Evolutionary conservation across 2,797 vertebrate genomes (phyloP).

Genomic region (Parauchenoglanis ngamensis): DNA sequence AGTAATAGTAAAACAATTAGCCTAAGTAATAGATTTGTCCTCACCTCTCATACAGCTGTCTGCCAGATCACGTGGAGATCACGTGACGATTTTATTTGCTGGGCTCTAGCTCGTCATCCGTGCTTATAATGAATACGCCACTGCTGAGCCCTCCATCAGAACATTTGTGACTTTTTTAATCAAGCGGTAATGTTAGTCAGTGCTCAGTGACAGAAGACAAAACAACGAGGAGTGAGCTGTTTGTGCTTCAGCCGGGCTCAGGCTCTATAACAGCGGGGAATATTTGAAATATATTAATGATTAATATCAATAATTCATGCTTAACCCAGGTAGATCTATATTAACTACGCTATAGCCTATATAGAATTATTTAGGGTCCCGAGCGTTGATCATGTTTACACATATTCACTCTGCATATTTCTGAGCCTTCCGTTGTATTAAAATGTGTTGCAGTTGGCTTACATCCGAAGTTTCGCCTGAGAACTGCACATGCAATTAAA

Average conservation of each 20-base stretch:
- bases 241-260: background rate
- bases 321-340: background rate
- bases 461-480: background rate
- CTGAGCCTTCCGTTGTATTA: background rate
- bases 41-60: background rate
- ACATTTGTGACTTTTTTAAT: background rate
- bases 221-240: background rate
- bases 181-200: background rate
- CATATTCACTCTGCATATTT: background rate
- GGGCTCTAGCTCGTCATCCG: background rate
- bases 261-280: no score
- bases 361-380: background rate
- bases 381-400: background rate
- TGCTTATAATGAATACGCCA: background rate
- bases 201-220: background rate
- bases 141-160: background rate
- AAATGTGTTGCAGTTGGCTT: background rate
- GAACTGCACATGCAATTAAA: background rate
- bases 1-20: background rate
- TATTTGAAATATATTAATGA: no score
- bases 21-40: background rate
- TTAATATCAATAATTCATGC: no score
- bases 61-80: background rate
- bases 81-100: background rate
- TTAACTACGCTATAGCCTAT: background rate